Conservation (phyloP, 2,888 invertebrate species). For the Pheosia tremula region DNA sequence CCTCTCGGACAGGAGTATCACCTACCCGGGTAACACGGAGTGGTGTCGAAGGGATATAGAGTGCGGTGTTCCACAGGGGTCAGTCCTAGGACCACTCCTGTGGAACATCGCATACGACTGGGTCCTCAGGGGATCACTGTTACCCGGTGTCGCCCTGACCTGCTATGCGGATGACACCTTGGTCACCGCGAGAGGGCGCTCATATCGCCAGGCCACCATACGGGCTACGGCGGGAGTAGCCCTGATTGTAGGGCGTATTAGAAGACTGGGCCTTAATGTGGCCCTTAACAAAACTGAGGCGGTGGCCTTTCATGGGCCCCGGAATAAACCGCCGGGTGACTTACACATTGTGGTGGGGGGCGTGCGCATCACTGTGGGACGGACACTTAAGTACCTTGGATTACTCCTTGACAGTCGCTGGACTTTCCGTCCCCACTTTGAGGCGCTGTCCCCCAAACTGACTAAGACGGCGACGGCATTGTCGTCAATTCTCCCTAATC, state of each 20-base stretch:
- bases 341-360: constrained; percentile 5
- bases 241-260: background rate
- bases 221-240: background rate
- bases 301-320: background rate
- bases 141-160: background rate
- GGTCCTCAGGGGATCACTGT: background rate
- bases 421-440: constrained; percentile 17
- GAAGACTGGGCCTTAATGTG: background rate
- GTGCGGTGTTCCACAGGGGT: too few species aligned
- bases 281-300: background rate
- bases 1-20: background rate
- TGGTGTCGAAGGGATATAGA: too few species aligned
- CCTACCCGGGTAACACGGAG: background rate
- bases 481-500: constrained; percentile 10
- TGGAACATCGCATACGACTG: too few species aligned
- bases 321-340: background rate
- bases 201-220: too few species aligned
- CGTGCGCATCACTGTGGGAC: constrained; percentile 2
- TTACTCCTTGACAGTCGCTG: constrained; percentile 18
- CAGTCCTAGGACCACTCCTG: too few species aligned
- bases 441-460: constrained; percentile 7
- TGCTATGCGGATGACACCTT: background rate
- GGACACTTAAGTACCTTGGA: constrained; percentile 14
- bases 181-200: background rate
- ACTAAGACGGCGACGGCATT: constrained; percentile 9